Base-by-base conservation (phyloP, 2,113 vertebrate genomes). In the Dicerorhinus sumatrensis region DNA sequence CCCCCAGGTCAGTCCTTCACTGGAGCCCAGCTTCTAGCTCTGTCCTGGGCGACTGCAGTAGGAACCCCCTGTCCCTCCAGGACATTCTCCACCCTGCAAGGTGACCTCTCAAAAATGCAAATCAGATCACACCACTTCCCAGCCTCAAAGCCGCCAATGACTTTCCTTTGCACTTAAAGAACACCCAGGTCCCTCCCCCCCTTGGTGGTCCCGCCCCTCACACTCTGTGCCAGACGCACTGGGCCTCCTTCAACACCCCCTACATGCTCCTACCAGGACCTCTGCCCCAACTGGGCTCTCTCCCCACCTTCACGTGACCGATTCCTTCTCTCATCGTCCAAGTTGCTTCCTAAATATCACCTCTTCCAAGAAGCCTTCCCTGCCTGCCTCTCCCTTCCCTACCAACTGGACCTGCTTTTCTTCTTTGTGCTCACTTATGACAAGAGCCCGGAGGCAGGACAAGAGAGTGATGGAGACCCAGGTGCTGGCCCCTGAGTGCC, bases 61-160 rank as follows among this genome's bases (percentile, higher is more conserved):
- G 98, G 56, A 0, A 94, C 92, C 98, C 98, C 98, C 91, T 97
- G 95, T 69, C 98, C 80, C 39, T 97, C 97, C 16, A 98, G 98
- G 56, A 97, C 98, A 96, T 98, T 96, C 90, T 98, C 97, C 51
- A 8, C 69, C 14, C 36, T 60, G 77, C 60, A 75, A 51, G 51
- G 13, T 33, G 58, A 39, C 27, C 9, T 27, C 67, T 27, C n/a
- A 36, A 83, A 81, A 82, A 29, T 23, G 51, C 84, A 76, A 25
- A 48, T 33, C 70, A 23, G 33, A 6, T 39, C 89, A 7, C 17
- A 9, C 8, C 12, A 2, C 16, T 33, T 18, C 23, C 65, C 14
- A 13, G 27, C 27, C 69, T n/a, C 73, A 54, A 20, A 48, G 20
- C 31, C 36, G 36, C 48, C 1, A 16, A 27, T 39, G 75, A 54